These are phyloP conservation scores for Rallus limicola DNA, from an alignment of 2,113 vertebrate species.

Conservation along the genomic window DNA sequence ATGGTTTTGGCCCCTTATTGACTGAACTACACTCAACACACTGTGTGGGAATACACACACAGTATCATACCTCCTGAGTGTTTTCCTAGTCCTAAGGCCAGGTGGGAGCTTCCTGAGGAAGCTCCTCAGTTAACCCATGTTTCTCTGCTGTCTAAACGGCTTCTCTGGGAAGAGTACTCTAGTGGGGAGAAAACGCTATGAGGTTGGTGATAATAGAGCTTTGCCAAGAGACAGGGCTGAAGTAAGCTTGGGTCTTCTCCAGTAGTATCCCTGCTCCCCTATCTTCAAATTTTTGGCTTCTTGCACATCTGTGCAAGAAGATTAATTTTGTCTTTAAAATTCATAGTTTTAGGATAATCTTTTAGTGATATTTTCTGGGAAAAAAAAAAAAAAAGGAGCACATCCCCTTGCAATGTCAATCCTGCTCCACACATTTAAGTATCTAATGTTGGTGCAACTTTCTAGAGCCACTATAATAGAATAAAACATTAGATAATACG, in stretches of 20 bases:
- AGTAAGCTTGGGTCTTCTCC: background rate
- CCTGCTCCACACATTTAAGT: background rate
- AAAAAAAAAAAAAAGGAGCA: background rate
- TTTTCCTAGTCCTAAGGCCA: background rate
- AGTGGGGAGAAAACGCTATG: background rate
- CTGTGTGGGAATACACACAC: background rate
- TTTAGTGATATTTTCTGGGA: background rate
- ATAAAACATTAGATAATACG: background rate
- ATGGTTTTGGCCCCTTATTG: background rate
- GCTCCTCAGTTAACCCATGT: background rate
- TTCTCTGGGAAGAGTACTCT: background rate
- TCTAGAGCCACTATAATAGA: background rate
- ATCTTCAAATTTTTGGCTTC: background rate
- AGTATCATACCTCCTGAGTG: background rate
- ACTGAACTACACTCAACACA: background rate
- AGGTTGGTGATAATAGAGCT: background rate
- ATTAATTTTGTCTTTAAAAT: background rate
- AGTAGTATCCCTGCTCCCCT: background rate
- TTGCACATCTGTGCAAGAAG: background rate
- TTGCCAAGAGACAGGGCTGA: background rate
- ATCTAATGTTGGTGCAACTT: background rate
- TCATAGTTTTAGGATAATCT: background rate
- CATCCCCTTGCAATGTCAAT: background rate
- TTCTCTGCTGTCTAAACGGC: background rate
- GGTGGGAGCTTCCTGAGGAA: background rate